phyloP scores from a whole-genome alignment of 1,140 invertebrate genomes.

The Mycetomoellerius zeteki region DNA sequence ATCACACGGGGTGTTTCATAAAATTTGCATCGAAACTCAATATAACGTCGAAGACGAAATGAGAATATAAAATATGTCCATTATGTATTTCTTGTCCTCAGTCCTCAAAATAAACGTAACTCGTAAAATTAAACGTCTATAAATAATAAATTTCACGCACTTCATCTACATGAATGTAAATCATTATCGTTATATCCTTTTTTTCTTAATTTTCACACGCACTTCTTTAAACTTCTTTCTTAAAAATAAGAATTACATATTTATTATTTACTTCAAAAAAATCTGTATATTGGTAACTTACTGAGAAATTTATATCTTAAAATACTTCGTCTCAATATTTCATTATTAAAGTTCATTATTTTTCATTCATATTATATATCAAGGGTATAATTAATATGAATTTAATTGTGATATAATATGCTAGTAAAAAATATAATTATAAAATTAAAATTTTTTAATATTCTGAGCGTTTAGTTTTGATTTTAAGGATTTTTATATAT shows the following conservation, averaged over 20 bases:
- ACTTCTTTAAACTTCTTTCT: neutral
- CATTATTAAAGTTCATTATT: neutral
- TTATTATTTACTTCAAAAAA: neutral
- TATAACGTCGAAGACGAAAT: slow-evolving; percentile 18
- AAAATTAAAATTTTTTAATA: too few relatives aligned
- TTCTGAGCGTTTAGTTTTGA: too few relatives aligned
- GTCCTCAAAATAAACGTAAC: slow-evolving; percentile 17
- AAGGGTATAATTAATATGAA: too few relatives aligned
- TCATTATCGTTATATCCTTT: neutral
- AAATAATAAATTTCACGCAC: slow-evolving; percentile 28
- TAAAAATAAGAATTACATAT: neutral
- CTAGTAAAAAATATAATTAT: too few relatives aligned
- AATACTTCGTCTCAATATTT: neutral
- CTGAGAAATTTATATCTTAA: neutral
- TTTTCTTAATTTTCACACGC: slow-evolving; percentile 4
- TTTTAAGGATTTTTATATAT: too few relatives aligned
- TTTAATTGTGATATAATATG: too few relatives aligned
- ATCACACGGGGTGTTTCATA: slow-evolving; percentile 26
- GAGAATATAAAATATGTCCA: slow-evolving; percentile 23
- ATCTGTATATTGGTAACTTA: neutral
- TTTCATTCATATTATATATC: too few relatives aligned
- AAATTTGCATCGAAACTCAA: slow-evolving; percentile 40
- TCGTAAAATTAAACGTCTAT: slow-evolving; percentile 25
- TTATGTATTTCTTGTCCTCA: neutral
- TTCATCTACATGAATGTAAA: neutral